A percentile compares a stretch with the other conserved stretches of the same genome.
phyloP scores from a whole-genome alignment of 2,888 invertebrate species.

The Diloba caeruleocephala region DNA sequence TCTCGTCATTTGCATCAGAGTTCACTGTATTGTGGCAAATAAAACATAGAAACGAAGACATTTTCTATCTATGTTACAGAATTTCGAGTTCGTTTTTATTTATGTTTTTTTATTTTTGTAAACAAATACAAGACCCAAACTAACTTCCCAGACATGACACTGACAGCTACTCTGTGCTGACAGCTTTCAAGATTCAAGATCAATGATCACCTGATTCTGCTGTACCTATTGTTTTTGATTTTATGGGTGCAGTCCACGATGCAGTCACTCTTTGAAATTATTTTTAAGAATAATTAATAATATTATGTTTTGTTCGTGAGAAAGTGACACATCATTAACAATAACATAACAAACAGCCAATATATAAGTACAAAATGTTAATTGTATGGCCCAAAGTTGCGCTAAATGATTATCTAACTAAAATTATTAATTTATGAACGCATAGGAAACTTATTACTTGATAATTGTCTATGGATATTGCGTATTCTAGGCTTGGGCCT shows the following conservation, averaged over 20 bases:
- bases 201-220: slow-evolving; percentile 27
- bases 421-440: slow-evolving; percentile 34
- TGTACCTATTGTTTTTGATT: too few relatives aligned
- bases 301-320: too few relatives aligned
- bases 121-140: not conserved
- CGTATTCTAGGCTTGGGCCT: slow-evolving; percentile 18
- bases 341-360: too few relatives aligned
- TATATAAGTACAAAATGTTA: too few relatives aligned
- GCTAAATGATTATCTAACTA: too few relatives aligned
- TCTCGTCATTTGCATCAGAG: slow-evolving; percentile 74
- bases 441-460: not conserved
- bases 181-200: slow-evolving; percentile 15
- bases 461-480: slow-evolving; percentile 47
- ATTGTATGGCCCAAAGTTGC: too few relatives aligned
- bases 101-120: not conserved
- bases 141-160: not conserved
- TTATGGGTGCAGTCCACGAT: too few relatives aligned
- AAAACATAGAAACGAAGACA: slow-evolving; percentile 80
- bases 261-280: too few relatives aligned
- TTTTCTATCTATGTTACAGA: slow-evolving; percentile 35
- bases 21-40: slow-evolving; percentile 79
- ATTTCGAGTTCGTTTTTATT: not conserved
- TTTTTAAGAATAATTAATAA: too few relatives aligned
- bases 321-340: too few relatives aligned
- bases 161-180: slow-evolving; percentile 6